Evolutionary conservation across 2,797 vertebrate genomes (phyloP), one percentile per base, ranked within the genome.

Genomic region (Acanthurus leucopareius): DNA sequence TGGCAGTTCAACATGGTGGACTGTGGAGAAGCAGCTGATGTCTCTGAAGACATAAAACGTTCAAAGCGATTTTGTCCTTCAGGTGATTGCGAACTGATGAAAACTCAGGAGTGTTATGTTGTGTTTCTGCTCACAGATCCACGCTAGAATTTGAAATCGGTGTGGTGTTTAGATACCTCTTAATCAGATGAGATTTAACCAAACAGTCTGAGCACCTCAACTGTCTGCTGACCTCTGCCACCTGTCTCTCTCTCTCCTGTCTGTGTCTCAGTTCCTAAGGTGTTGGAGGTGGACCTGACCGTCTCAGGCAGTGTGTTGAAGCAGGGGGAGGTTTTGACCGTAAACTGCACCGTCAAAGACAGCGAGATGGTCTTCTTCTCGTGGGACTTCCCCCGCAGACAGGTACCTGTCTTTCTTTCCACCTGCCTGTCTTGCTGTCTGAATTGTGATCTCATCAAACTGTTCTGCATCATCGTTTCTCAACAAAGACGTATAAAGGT

Each of bases 341-440:
- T 98, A 13, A 96, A 96, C 87, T 98, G 97, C 89, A 95, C 96
- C 0, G 96, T 97, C 45, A 94, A 86, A 0, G 95, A 94, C 35
- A 93, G 93, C 0, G 95, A 97, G 62, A 90, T 97, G 25, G 94
- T 97, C 45, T 95, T 91, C 86, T 98, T 98, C 75, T 85, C 86
- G 51, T 98, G 97, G 97, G 89, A 86, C 0, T 97, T 95, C 38
- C 97, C 97, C 3, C 95, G 96, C 16, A 92, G 88, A 83, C 86
- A 94, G 86, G 97, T 98, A 83, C 42, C 57, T 53, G 74, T 57
- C 59, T 57, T 3, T 60, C 20, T 75, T 5, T 19, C 20, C 40
- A 2, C n/a, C 63, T 42, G 3, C 6, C 59, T 48, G 16, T 59
- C 19, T 40, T 40, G 10, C 38, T 28, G 11, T 44, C 11, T 69